Percentiles rank a stretch among this genome's conserved stretches.
Evolutionary conservation across 2,113 vertebrate species (phyloP).

Genomic region (Thermophis baileyi): DNA sequence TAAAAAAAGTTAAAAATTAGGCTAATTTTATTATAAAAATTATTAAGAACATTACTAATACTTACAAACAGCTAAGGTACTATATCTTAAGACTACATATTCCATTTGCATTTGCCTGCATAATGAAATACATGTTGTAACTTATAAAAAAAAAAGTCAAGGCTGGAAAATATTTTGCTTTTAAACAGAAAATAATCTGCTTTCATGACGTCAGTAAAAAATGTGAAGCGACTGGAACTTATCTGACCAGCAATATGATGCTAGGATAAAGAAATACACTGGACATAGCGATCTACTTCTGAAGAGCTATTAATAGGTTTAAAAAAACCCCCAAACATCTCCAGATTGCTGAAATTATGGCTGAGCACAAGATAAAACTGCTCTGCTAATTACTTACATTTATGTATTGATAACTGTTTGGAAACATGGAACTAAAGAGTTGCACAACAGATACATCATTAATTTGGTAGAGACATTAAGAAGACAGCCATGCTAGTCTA

Average conservation of each 20-base stretch:
- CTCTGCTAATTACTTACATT: not conserved
- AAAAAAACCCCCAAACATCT: not conserved
- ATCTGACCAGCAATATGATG: not conserved
- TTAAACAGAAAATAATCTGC: not conserved
- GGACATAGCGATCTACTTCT: constrained; percentile 33
- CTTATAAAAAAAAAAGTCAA: not conserved
- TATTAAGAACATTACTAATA: not conserved
- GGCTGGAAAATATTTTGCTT: not conserved
- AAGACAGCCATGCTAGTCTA: not conserved
- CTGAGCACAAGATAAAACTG: not conserved
- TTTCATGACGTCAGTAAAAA: not conserved
- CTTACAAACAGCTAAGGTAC: not conserved
- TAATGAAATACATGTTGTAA: not conserved
- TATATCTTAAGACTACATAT: not conserved
- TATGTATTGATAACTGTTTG: not conserved
- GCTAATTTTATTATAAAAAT: not conserved
- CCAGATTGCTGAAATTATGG: constrained; percentile 3
- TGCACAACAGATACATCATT: accelerated
- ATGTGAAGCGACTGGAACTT: not conserved
- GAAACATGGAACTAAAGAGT: not conserved
- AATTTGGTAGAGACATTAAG: not conserved
- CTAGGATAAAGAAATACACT: constrained; percentile 15
- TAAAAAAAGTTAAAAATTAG: not conserved
- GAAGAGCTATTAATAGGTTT: constrained; percentile 18
- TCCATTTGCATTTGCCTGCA: not conserved